phyloP scores from a whole-genome alignment of 2,797 vertebrate genomes.

The Poecilia gillii region DNA sequence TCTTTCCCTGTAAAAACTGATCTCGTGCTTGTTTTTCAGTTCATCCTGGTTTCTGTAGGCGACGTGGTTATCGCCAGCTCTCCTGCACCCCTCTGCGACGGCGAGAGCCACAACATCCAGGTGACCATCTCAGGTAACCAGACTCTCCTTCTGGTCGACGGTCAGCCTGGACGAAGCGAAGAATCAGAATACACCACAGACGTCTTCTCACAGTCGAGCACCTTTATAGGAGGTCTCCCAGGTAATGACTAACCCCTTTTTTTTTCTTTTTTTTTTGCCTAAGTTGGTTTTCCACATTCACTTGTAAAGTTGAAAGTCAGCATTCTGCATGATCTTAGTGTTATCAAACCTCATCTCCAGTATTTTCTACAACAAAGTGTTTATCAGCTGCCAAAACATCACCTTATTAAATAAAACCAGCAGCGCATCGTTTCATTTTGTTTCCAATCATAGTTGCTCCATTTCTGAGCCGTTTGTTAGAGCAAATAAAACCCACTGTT shows the following conservation, averaged over 20 bases:
- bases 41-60: slow-evolving; percentile 85
- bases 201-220: slow-evolving; percentile 82
- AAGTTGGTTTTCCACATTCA: neutral
- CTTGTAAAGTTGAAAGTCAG: neutral
- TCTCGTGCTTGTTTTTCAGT: slow-evolving; percentile 72
- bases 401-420: neutral
- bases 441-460: neutral
- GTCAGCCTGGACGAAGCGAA: slow-evolving; percentile 78
- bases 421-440: neutral
- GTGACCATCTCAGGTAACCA: slow-evolving; percentile 80
- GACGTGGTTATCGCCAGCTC: slow-evolving; percentile 83
- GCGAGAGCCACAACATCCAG: slow-evolving; percentile 85
- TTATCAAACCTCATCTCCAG: neutral
- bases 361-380: neutral
- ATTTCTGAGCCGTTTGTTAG: neutral
- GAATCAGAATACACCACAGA: slow-evolving; percentile 74
- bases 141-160: slow-evolving; percentile 85
- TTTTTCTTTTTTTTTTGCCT: neutral
- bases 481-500: neutral
- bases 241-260: slow-evolving; percentile 73
- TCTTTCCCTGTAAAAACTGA: slow-evolving; percentile 2
- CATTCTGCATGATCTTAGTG: neutral
- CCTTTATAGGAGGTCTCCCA: slow-evolving; percentile 92
- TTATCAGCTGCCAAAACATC: neutral
- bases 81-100: slow-evolving; percentile 85